These are phyloP conservation scores for Pristionchus japonicus DNA, from an alignment of 2,888 invertebrate genomes.

Conservation along the genomic window DNA sequence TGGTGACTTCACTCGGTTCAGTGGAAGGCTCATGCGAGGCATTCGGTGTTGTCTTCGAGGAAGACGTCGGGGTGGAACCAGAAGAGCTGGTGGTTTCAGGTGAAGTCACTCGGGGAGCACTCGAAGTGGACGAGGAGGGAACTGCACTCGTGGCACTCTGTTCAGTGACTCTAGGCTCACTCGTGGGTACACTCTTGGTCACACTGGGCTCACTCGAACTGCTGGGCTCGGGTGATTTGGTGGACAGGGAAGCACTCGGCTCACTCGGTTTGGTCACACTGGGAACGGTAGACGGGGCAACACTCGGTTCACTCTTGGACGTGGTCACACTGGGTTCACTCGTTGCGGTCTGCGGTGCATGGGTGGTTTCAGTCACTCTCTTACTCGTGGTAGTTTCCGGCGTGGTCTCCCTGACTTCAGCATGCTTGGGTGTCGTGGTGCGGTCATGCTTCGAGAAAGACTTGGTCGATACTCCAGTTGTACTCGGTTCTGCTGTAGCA, in stretches of 20 bases:
- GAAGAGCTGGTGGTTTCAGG: background rate
- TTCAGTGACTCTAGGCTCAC: background rate
- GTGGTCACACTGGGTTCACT: conserved; percentile 1
- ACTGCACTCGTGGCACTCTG: background rate
- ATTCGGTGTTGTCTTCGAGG: background rate
- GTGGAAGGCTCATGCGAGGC: background rate
- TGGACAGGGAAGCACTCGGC: background rate
- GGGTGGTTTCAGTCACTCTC: background rate
- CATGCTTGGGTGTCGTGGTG: background rate
- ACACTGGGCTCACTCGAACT: conserved; percentile 7
- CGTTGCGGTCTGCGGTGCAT: background rate
- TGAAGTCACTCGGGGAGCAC: background rate
- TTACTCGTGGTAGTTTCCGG: background rate
- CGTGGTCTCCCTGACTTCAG: background rate
- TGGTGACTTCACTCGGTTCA: background rate
- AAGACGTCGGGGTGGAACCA: background rate
- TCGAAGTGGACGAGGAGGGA: background rate
- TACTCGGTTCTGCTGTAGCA: background rate
- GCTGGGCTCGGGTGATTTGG: background rate
- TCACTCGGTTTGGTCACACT: background rate
- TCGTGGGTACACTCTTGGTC: background rate
- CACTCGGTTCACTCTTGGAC: background rate
- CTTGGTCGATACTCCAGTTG: background rate
- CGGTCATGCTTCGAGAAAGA: background rate
- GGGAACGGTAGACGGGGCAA: background rate